Percentiles rank a stretch among this genome's conserved stretches.
phyloP scores from a whole-genome alignment of 2,797 vertebrate species.

The Lacerta bilineata region DNA sequence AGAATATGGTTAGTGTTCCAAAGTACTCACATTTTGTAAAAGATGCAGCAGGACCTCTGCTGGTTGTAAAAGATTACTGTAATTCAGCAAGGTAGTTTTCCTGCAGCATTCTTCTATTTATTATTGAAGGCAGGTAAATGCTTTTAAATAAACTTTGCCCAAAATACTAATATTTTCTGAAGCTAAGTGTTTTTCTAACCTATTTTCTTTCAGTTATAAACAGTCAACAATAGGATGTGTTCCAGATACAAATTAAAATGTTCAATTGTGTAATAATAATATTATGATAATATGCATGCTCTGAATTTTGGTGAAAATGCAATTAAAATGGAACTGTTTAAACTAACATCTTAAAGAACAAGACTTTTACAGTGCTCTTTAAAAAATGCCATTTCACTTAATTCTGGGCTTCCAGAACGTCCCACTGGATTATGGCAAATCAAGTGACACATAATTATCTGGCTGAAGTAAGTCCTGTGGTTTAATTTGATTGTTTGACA shows the following conservation, averaged over 20 bases:
- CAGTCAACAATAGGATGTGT: background rate
- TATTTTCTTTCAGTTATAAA: background rate
- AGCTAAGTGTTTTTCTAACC: background rate
- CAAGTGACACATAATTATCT: background rate
- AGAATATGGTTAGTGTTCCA: background rate
- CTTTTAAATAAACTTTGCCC: background rate
- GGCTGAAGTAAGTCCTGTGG: background rate
- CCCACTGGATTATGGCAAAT: background rate
- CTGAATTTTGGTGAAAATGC: background rate
- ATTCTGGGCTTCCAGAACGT: no score
- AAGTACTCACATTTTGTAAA: constrained; percentile 2
- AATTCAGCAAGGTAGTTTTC: background rate
- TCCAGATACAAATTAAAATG: background rate
- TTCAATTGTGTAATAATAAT: background rate
- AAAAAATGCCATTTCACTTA: no score
- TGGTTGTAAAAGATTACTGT: constrained; percentile 10
- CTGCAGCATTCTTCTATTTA: no score
- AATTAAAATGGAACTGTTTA: background rate
- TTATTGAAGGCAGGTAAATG: background rate
- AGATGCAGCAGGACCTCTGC: constrained; percentile 33
- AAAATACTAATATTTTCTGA: background rate
- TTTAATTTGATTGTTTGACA: background rate
- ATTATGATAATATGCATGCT: background rate
- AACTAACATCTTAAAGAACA: no score
- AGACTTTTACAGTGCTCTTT: no score